phyloP scores from a whole-genome alignment of 2,113 vertebrate genomes.

The Machaerirhynchus nigripectus region DNA sequence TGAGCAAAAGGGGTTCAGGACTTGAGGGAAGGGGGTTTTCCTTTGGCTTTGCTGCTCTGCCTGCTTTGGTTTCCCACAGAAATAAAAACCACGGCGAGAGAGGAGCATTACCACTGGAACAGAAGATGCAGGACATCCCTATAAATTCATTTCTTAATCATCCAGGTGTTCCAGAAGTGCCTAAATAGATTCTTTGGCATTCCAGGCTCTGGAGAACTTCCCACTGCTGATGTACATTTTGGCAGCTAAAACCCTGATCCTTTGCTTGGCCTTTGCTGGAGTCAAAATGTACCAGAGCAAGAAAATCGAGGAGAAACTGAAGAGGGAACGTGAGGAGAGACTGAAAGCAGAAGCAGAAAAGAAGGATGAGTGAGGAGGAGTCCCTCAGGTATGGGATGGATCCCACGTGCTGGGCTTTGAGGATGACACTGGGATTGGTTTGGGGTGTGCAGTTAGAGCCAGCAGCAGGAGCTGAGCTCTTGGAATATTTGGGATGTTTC shows the following conservation, averaged over 20 bases:
- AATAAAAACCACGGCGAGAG: not conserved
- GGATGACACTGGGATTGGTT: not conserved
- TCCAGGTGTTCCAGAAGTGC: not conserved
- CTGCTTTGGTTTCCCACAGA: not conserved
- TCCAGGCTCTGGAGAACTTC: conserved; percentile 86
- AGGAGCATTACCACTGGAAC: not conserved
- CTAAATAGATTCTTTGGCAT: not conserved
- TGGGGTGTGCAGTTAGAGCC: not conserved
- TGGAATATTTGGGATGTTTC: not conserved
- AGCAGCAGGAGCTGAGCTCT: not conserved
- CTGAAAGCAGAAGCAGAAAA: conserved; percentile 62
- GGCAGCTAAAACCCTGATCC: conserved; percentile 89
- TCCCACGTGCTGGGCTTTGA: not conserved
- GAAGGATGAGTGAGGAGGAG: conserved; percentile 80
- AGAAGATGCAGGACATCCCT: not conserved
- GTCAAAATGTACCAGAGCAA: conserved; percentile 89
- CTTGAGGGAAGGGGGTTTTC: not conserved
- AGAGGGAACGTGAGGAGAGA: conserved; percentile 66
- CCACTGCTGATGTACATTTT: conserved; percentile 92
- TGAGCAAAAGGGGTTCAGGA: not conserved
- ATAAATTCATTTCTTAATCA: not conserved
- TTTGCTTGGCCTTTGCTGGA: conserved; percentile 89
- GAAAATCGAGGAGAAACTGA: conserved; percentile 76
- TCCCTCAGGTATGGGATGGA: not conserved
- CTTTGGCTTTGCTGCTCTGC: not conserved